Evolutionary conservation across 2,113 vertebrate species (phyloP).

Genomic region (Salvator merianae): DNA sequence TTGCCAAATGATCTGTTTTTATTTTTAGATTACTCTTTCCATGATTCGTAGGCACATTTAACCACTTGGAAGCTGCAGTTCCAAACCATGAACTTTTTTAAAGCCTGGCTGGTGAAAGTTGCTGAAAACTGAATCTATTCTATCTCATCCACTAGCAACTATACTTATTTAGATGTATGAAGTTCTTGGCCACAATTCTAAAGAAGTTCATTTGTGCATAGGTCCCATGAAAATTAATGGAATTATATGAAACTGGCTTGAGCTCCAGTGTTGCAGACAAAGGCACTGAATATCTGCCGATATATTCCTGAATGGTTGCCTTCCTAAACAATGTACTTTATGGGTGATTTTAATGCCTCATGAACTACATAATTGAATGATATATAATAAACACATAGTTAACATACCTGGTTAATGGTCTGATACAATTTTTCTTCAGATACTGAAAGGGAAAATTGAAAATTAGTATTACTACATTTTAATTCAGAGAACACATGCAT

Average conservation of each 20-base stretch:
- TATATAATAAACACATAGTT: slow-evolving; percentile 4
- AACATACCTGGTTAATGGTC: slow-evolving; percentile 72
- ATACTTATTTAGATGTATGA: no score
- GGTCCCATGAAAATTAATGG: no score
- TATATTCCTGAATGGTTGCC: background rate
- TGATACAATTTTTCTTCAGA: slow-evolving; percentile 65
- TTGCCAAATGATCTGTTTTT: no score
- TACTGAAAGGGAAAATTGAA: slow-evolving; percentile 71
- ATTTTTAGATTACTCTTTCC: no score
- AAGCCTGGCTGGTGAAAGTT: background rate
- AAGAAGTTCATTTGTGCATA: no score
- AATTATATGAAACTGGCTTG: no score
- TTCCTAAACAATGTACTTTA: background rate
- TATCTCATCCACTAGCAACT: no score
- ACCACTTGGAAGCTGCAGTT: no score
- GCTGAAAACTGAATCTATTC: slow-evolving; percentile 28
- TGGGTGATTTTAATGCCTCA: background rate
- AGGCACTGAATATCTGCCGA: background rate
- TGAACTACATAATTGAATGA: background rate
- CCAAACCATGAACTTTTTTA: no score
- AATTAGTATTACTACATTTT: slow-evolving; percentile 29
- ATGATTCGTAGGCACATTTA: no score
- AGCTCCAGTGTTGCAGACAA: no score
- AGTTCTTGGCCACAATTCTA: slow-evolving; percentile 16
- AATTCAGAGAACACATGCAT: background rate